Conservation (phyloP, 2,113 vertebrate genomes). For the Thamnaconus septentrionalis region DNA sequence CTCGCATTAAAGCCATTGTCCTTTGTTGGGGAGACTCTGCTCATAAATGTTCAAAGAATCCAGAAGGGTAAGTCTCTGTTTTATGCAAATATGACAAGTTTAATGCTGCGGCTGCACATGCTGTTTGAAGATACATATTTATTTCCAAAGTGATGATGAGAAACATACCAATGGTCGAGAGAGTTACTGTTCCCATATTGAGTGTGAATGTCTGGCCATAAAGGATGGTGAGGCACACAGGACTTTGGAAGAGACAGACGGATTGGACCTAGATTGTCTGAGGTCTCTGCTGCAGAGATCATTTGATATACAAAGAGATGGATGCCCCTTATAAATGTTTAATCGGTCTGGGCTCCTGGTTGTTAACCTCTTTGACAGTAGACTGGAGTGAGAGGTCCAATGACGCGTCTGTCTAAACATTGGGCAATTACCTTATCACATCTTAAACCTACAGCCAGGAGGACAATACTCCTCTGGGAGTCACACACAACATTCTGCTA, state of each 20-base stretch:
- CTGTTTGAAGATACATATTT: slow-evolving; percentile 28
- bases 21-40: slow-evolving; percentile 35
- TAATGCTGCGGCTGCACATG: slow-evolving; percentile 16
- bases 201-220: slow-evolving; percentile 49
- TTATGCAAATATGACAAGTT: slow-evolving; percentile 47
- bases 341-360: slow-evolving; percentile 67
- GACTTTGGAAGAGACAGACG: slow-evolving; percentile 52
- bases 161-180: slow-evolving; percentile 15
- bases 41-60: slow-evolving; percentile 49
- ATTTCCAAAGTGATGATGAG: slow-evolving; percentile 37
- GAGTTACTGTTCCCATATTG: slow-evolving; percentile 49
- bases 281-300: slow-evolving; percentile 43
- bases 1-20: slow-evolving; percentile 49
- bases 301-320: slow-evolving; percentile 64
- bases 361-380: slow-evolving; percentile 63
- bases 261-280: slow-evolving; percentile 45
- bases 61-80: slow-evolving; percentile 28
- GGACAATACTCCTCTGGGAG: slow-evolving; percentile 25
- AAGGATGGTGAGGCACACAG: slow-evolving; percentile 34
- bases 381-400: slow-evolving; percentile 34
- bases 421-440: slow-evolving; percentile 63
- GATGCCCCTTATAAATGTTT: slow-evolving; percentile 66
- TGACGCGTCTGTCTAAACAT: slow-evolving; percentile 61
- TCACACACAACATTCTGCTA: slow-evolving; percentile 25
- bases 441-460: slow-evolving; percentile 45